Evolutionary conservation across 2,113 vertebrate genomes (phyloP).

Genomic region (Phrynosoma platyrhinos): DNA sequence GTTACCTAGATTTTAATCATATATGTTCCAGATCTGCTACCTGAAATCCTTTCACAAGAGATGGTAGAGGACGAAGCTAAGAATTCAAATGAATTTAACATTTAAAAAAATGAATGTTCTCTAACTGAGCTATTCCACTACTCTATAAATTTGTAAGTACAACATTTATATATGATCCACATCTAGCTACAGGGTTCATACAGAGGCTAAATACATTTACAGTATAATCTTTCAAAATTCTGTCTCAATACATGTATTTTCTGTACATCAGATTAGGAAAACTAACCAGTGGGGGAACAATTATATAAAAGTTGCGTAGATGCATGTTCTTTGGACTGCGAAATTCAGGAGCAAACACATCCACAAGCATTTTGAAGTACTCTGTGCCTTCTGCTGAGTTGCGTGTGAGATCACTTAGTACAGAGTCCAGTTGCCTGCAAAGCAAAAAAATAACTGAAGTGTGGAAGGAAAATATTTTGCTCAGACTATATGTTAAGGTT

Average conservation of each 20-base stretch:
- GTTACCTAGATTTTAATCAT: not conserved
- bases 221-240: not conserved
- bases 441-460: not conserved
- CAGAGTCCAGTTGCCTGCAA: conserved; percentile 87
- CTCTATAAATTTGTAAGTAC: too few relatives aligned
- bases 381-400: conserved; percentile 97
- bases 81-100: not conserved
- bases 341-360: conserved; percentile 95
- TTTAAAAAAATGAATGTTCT: not conserved
- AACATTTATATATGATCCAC: not conserved
- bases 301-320: conserved; percentile 96
- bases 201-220: not conserved
- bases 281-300: conserved; percentile 95
- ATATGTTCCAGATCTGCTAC: not conserved
- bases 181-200: not conserved
- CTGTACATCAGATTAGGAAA: not conserved
- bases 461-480: not conserved
- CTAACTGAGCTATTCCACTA: not conserved
- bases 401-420: conserved; percentile 91
- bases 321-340: conserved; percentile 97
- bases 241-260: not conserved
- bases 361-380: conserved; percentile 98
- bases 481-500: not conserved
- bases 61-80: not conserved
- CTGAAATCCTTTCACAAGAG: not conserved